phyloP scores from a whole-genome alignment of 1,140 invertebrate genomes.

The Maniola jurtina region DNA sequence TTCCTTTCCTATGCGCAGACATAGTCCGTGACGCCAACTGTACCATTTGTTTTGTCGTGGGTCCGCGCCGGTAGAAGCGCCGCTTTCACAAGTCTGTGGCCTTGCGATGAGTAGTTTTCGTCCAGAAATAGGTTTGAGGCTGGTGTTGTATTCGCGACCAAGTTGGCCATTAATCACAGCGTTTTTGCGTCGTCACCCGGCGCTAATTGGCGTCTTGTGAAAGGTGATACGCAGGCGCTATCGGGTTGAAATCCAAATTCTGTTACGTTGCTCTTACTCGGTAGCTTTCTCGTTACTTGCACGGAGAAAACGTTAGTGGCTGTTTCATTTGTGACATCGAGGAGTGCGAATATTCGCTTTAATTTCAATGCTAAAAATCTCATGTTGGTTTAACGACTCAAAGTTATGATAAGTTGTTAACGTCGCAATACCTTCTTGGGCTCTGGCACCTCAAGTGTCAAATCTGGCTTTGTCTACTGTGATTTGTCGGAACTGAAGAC shows the following conservation, averaged over 20 bases:
- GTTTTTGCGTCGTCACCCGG: constrained; percentile 36
- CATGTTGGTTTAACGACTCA: too few relatives aligned
- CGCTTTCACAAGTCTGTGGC: background rate
- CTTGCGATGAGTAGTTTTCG: background rate
- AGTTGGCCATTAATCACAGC: constrained; percentile 39
- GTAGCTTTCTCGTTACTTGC: constrained; percentile 7
- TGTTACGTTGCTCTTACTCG: background rate
- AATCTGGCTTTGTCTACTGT: too few relatives aligned
- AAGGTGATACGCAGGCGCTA: constrained; percentile 32
- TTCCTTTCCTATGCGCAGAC: too few relatives aligned
- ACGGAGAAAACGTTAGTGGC: background rate
- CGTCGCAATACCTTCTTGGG: too few relatives aligned
- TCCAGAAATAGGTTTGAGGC: constrained; percentile 9
- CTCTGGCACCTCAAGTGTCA: too few relatives aligned
- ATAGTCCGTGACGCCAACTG: too few relatives aligned
- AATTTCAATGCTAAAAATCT: too few relatives aligned
- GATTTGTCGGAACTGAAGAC: too few relatives aligned
- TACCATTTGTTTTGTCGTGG: too few relatives aligned
- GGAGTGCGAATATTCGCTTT: background rate
- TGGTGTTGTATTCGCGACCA: constrained; percentile 23
- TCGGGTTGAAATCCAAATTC: constrained; percentile 33
- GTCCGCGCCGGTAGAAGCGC: background rate
- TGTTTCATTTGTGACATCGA: background rate
- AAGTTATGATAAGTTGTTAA: too few relatives aligned
- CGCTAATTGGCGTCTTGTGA: constrained; percentile 47